These are phyloP conservation scores for Actinia equina DNA, from an alignment of 64 coral and sea anemone genomes.

Conservation along the genomic window DNA sequence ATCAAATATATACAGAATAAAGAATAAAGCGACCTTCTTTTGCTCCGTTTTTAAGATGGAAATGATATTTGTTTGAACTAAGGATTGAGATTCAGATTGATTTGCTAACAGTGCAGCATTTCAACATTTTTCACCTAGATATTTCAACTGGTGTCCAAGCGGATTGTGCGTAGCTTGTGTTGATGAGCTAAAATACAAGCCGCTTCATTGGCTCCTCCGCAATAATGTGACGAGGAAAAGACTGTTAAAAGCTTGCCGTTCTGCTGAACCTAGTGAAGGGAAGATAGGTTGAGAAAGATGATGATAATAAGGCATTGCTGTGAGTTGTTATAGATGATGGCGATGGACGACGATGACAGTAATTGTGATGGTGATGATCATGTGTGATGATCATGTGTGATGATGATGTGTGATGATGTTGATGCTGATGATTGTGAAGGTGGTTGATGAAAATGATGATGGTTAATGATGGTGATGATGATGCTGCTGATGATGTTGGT, in stretches of 20 bases:
- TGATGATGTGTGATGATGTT: background rate
- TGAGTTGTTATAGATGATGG: no score
- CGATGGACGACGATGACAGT: no score
- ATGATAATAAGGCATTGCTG: background rate
- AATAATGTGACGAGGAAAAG: constrained; percentile 78
- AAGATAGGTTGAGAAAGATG: background rate
- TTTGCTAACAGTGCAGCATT: background rate
- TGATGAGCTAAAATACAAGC: constrained; percentile 77
- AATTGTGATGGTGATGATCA: background rate
- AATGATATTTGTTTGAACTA: no score
- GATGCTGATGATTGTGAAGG: background rate
- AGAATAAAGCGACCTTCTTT: no score
- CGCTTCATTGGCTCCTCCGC: constrained; percentile 78
- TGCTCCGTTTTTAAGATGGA: no score
- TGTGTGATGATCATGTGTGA: background rate
- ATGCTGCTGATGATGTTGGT: background rate
- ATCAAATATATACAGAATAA: no score
- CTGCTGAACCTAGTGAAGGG: constrained; percentile 64
- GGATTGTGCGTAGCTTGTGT: constrained; percentile 69
- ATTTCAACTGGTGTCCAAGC: constrained; percentile 62
- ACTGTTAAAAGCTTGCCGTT: constrained; percentile 78
- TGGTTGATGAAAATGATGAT: background rate
- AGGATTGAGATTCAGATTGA: no score
- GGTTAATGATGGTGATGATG: background rate
- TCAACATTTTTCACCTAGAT: no score